These are phyloP conservation scores for Glomeris maerens DNA, from an alignment of 1,140 invertebrate species.

Conservation along the genomic window DNA sequence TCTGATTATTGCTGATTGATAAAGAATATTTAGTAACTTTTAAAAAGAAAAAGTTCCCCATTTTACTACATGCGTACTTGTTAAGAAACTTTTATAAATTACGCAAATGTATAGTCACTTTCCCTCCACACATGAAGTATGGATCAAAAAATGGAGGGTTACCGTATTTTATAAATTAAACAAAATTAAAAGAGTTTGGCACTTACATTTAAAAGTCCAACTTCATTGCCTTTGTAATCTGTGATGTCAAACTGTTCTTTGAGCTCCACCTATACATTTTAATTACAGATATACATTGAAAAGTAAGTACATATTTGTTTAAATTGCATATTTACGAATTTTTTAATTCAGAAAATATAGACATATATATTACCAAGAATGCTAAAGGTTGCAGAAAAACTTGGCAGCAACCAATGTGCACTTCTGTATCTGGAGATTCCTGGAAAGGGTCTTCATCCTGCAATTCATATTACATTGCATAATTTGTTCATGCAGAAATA, in stretches of 20 bases:
- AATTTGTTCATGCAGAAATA: no score
- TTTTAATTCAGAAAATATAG: conserved; percentile 22
- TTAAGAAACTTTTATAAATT: no score
- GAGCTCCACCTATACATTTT: conserved; percentile 31
- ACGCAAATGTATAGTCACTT: no score
- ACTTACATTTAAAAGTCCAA: conserved; percentile 40
- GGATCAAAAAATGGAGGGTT: no score
- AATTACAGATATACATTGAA: neutral
- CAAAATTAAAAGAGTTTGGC: conserved; percentile 8
- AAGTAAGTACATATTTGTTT: no score
- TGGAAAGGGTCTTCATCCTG: conserved; percentile 46
- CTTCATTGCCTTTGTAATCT: conserved; percentile 38
- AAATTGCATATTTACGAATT: conserved; percentile 7
- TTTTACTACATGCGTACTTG: no score
- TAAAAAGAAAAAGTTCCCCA: no score
- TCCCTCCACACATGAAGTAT: no score
- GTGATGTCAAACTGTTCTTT: conserved; percentile 41
- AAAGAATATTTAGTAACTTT: no score
- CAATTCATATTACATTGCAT: no score
- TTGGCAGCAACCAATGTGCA: conserved; percentile 43
- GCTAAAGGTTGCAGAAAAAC: conserved; percentile 41
- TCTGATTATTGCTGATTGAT: no score
- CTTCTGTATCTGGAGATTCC: conserved; percentile 39
- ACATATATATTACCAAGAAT: conserved; percentile 31
- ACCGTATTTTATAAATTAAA: conserved; percentile 1